phyloP scores from a whole-genome alignment of 2,113 vertebrate genomes.

The Lanius collurio region DNA sequence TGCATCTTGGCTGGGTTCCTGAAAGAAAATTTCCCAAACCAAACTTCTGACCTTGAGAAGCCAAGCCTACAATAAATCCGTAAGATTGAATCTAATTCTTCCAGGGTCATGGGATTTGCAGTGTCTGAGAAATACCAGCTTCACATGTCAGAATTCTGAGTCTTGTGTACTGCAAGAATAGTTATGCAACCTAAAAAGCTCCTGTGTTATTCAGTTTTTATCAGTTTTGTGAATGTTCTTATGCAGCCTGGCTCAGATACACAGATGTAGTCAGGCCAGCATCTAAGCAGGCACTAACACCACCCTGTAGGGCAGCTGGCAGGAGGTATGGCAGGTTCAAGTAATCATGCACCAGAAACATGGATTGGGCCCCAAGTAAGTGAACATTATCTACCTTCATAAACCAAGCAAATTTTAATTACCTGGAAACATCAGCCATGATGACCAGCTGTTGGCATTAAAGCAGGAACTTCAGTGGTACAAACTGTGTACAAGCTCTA shows the following conservation, averaged over 20 bases:
- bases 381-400: background rate
- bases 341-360: background rate
- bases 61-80: background rate
- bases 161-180: background rate
- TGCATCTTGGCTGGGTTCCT: background rate
- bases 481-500: background rate
- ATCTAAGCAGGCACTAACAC: background rate
- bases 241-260: background rate
- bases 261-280: background rate
- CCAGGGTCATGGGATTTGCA: background rate
- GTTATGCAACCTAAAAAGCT: background rate
- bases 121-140: background rate
- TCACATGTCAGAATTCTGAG: background rate
- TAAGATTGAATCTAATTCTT: background rate
- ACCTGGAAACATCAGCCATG: background rate
- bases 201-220: background rate
- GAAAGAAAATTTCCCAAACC: background rate
- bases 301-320: background rate
- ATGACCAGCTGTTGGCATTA: background rate
- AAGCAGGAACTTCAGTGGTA: background rate
- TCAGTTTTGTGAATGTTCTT: background rate
- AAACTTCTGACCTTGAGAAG: conserved; percentile 6
- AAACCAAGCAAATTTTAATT: background rate
- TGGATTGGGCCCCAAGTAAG: background rate
- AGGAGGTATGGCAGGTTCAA: background rate